These are phyloP conservation scores for Teleiodes luculella DNA, from an alignment of 2,888 invertebrate species.

Conservation along the genomic window DNA sequence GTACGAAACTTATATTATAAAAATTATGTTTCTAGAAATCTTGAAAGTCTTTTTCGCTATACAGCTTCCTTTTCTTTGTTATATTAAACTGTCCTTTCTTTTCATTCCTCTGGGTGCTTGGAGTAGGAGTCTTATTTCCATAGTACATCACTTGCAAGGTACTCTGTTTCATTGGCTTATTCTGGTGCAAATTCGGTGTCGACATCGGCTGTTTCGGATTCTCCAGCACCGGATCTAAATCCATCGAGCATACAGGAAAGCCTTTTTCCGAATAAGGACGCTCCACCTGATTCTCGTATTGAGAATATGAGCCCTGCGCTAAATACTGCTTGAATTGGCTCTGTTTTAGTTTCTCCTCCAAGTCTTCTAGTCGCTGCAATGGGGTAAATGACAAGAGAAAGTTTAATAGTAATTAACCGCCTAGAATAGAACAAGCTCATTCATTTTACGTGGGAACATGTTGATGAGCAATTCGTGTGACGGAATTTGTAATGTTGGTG, in stretches of 20 bases:
- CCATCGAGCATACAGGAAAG: conserved; percentile 23
- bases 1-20: background rate
- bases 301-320: conserved; percentile 49
- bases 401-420: conserved; percentile 20
- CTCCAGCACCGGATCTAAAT: conserved; percentile 38
- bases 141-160: conserved; percentile 60
- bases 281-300: conserved; percentile 56
- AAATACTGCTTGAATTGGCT: conserved; percentile 66
- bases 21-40: conserved; percentile 42
- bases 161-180: conserved; percentile 38
- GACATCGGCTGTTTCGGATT: conserved; percentile 17
- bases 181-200: conserved; percentile 29
- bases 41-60: conserved; percentile 61
- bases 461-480: conserved; percentile 8
- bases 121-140: conserved; percentile 38
- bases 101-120: conserved; percentile 34
- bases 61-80: conserved; percentile 67
- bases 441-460: conserved; percentile 18
- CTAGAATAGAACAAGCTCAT: conserved; percentile 11
- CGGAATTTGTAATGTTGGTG: conserved; percentile 6
- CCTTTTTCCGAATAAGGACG: conserved; percentile 58
- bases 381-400: conserved; percentile 36
- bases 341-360: conserved; percentile 70
- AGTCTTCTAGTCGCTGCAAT: conserved; percentile 57
- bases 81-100: conserved; percentile 65